These are phyloP conservation scores for Drosophila percnosoma DNA, from an alignment of 2,888 invertebrate species.

Conservation along the genomic window DNA sequence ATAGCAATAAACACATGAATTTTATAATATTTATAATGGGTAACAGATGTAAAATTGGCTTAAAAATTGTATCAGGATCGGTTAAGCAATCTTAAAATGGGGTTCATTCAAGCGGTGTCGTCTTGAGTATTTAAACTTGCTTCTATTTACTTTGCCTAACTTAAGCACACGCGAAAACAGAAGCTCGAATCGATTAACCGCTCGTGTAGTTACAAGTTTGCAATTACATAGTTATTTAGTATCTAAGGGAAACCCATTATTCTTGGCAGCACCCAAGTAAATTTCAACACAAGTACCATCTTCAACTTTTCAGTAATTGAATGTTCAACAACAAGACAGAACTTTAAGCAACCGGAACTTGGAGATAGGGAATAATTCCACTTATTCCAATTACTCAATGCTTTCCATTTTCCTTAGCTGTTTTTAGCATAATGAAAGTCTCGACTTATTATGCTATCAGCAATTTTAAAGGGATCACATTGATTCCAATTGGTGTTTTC, in stretches of 20 bases:
- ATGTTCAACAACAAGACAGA: background rate
- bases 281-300: background rate
- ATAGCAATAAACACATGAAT: background rate
- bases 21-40: background rate
- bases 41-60: background rate
- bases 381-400: background rate
- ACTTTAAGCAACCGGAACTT: background rate
- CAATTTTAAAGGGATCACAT: constrained; percentile 7
- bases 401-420: background rate
- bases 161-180: background rate
- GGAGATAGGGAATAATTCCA: background rate
- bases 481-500: constrained; percentile 1
- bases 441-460: background rate
- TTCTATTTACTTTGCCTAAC: background rate
- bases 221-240: background rate
- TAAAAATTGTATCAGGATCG: background rate
- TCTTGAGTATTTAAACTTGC: background rate
- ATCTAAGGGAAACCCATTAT: background rate
- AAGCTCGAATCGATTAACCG: background rate
- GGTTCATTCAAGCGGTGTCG: background rate
- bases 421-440: background rate
- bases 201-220: background rate
- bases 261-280: background rate
- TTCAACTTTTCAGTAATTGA: background rate
- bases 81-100: background rate